A percentile compares a stretch with the other conserved stretches of the same genome.
Evolutionary conservation across 2,113 vertebrate species (phyloP).

Genomic region (Cyprinus carpio): DNA sequence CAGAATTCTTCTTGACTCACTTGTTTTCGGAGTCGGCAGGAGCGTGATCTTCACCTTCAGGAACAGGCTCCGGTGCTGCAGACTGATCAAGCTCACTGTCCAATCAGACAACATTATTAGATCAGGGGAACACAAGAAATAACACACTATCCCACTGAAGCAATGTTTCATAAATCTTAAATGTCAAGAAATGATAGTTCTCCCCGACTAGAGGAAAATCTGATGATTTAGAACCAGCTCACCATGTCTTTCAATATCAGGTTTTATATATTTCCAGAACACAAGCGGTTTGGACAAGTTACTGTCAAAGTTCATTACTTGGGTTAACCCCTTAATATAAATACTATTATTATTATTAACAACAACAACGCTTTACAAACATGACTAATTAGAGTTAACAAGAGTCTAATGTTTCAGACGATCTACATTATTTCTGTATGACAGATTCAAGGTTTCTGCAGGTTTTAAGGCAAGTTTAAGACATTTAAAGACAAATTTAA

Average conservation of each 20-base stretch:
- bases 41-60: constrained; percentile 95
- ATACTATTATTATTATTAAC: too few species aligned
- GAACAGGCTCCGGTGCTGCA: constrained; percentile 88
- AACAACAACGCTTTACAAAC: too few species aligned
- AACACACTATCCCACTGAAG: background rate
- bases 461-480: background rate
- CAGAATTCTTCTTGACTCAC: constrained; percentile 72
- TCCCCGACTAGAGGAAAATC: too few species aligned
- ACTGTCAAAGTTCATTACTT: background rate
- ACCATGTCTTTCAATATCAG: background rate
- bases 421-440: background rate
- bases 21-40: constrained; percentile 96
- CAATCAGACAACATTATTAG: background rate
- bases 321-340: too few species aligned
- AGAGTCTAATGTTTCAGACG: too few species aligned
- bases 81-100: constrained; percentile 92
- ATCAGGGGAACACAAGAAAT: background rate
- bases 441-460: background rate
- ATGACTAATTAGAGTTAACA: too few species aligned
- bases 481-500: too few species aligned
- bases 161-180: background rate
- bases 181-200: background rate
- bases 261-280: background rate
- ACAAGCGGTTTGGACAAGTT: background rate
- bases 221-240: background rate